Evolutionary conservation across 2,888 invertebrate genomes (phyloP), one percentile per base, ranked within the genome.

Genomic region (Zygothrica quintamaculata): DNA sequence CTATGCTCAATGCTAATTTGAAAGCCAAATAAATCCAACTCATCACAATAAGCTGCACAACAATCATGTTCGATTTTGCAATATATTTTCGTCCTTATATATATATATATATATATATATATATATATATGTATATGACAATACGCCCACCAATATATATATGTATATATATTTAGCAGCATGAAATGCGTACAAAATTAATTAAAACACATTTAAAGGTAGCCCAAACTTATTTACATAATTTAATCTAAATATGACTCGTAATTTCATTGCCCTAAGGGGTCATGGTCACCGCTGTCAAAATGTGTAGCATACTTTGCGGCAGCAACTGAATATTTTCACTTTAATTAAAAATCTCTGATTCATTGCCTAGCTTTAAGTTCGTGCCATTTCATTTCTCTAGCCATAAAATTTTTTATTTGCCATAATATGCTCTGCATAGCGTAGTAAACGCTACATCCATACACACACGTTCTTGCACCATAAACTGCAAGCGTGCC

Each of bases 1-100:
- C 86, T 65, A 34, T 62, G 67, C 46, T 59, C 4, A 58, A 69
- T 69, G 75, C 46, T 71, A 85, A 84, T 82, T 53, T 48, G 50
- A 57, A 69, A 58, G 56, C 62, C 40, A 77, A 71, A 68, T 61
- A 69, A 70, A 62, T 48, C 44, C 53, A 62, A 47, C 13, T 39
- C 46, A 36, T 9, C 9, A 33, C 42, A 46, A 55, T 58, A 50
- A 50, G 64, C 42, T 50, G 42, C 18, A 43, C 52, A 59, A 51
- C 42, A 7, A 13, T 62, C 15, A 29, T 18, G 18, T 26, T 13
- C 16, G 16, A 53, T 65, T 65, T 65, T 5, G 33, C 56, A 57
- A 65, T 40, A 8, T 8, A 18, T 6, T 2, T 22, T 22, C 18
- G 18, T 22, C 18, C 18, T 22, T n/a, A n/a, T n/a, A n/a, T n/a